A percentile compares a stretch with the other conserved stretches of the same genome.
phyloP scores from a whole-genome alignment of 2,113 vertebrate species.

The Aspidoscelis tigris region DNA sequence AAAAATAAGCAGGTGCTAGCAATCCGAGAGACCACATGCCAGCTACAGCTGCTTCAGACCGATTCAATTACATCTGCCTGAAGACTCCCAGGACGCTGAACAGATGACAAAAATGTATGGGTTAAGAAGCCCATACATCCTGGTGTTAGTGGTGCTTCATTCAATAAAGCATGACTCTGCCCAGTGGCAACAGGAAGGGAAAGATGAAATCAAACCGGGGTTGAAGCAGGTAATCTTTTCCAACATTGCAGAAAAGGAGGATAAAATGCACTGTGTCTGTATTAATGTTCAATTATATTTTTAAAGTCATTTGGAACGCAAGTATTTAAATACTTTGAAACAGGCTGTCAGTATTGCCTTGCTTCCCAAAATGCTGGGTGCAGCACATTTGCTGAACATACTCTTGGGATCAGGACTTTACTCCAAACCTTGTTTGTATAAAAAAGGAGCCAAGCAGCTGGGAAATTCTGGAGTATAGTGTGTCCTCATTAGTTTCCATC shows the following conservation, averaged over 20 bases:
- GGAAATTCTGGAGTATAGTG: constrained; percentile 84
- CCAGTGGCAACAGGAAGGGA: not conserved
- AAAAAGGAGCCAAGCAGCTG: constrained; percentile 84
- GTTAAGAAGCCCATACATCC: constrained; percentile 47
- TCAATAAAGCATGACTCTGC: constrained; percentile 45
- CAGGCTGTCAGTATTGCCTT: constrained; percentile 61
- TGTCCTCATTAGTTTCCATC: constrained; percentile 86
- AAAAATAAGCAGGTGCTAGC: constrained; percentile 79
- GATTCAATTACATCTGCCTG: constrained; percentile 81
- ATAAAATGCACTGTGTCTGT: not conserved
- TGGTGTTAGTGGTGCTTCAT: constrained; percentile 25
- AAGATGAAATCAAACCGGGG: not conserved
- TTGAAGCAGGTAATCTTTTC: constrained; percentile 23
- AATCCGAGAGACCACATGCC: constrained; percentile 79
- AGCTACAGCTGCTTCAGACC: constrained; percentile 81
- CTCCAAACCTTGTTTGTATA: constrained; percentile 85
- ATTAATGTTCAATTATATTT: not conserved
- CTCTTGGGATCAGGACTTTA: constrained; percentile 81
- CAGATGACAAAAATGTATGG: constrained; percentile 65
- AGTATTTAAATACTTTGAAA: constrained; percentile 64
- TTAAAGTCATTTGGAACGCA: constrained; percentile 60
- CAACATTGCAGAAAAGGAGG: constrained; percentile 36
- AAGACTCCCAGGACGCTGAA: constrained; percentile 75
- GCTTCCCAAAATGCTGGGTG: constrained; percentile 77
- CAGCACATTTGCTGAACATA: constrained; percentile 77